Percentiles rank a stretch among this genome's conserved stretches.
phyloP scores from a whole-genome alignment of 1,140 invertebrate species.

The Drosophila mojavensis region DNA sequence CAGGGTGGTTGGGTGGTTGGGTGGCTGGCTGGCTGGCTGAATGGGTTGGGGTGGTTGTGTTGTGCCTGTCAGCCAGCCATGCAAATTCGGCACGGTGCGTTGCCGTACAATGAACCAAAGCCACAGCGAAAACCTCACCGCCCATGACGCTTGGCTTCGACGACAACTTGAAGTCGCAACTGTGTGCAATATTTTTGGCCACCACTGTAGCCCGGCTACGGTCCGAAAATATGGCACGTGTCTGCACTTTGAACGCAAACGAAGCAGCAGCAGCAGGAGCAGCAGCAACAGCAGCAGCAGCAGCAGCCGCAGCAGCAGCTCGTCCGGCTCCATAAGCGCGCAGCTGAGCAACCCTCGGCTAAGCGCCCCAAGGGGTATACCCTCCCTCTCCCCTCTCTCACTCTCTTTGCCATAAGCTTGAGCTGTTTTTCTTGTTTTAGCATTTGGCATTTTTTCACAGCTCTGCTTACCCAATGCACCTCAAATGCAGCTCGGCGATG shows the following conservation, averaged over 20 bases:
- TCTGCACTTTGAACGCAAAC: slow-evolving; percentile 76
- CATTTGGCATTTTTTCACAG: slow-evolving; percentile 7
- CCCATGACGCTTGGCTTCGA: slow-evolving; percentile 22
- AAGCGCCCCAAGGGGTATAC: background rate
- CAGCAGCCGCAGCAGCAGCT: slow-evolving; percentile 29
- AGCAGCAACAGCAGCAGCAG: background rate
- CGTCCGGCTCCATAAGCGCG: slow-evolving; percentile 20
- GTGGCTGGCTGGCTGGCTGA: slow-evolving; percentile 18
- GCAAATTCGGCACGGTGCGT: slow-evolving; percentile 75
- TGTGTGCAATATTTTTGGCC: slow-evolving; percentile 55
- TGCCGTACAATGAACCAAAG: slow-evolving; percentile 14
- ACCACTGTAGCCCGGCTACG: slow-evolving; percentile 44
- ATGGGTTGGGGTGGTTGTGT: slow-evolving; percentile 35
- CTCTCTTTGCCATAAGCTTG: background rate
- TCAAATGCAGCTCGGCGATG: slow-evolving; percentile 67
- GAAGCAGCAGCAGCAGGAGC: slow-evolving; percentile 50
- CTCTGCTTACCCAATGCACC: slow-evolving; percentile 72
- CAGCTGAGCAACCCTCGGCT: slow-evolving; percentile 42
- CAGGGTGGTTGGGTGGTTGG: slow-evolving; percentile 24
- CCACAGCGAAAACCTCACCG: background rate
- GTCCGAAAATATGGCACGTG: slow-evolving; percentile 60
- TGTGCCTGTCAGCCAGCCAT: slow-evolving; percentile 46
- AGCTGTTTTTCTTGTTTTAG: slow-evolving; percentile 31
- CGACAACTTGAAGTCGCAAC: slow-evolving; percentile 41
- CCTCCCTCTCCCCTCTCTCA: background rate